A percentile compares a stretch with the other conserved stretches of the same genome.
phyloP scores from a whole-genome alignment of 2,113 vertebrate species.

The Trogon melanurus region DNA sequence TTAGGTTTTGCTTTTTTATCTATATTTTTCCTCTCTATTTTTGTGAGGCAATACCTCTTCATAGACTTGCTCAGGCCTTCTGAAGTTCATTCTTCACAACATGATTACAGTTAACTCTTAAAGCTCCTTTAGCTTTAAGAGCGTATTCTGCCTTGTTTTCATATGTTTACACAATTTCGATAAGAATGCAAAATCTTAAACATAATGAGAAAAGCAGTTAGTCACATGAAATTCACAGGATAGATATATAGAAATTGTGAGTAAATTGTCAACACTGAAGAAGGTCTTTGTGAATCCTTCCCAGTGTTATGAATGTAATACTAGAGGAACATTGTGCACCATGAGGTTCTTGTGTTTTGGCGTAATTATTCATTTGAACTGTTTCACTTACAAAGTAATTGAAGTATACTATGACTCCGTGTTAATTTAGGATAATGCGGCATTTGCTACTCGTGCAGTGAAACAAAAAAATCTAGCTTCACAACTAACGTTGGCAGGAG shows the following conservation, averaged over 20 bases:
- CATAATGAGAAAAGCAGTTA: neutral
- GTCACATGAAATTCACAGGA: neutral
- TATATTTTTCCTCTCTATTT: neutral
- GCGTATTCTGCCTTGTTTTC: neutral
- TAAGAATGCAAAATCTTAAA: neutral
- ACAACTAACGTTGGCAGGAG: neutral
- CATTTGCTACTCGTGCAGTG: neutral
- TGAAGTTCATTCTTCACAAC: neutral
- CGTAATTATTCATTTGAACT: neutral
- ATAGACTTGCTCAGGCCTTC: neutral
- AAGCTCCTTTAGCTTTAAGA: neutral
- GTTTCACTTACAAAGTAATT: neutral
- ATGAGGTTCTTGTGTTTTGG: neutral
- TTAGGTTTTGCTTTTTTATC: neutral
- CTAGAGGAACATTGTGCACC: neutral
- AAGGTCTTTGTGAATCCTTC: neutral
- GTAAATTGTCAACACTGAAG: neutral
- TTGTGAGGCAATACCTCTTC: neutral
- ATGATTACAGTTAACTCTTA: neutral
- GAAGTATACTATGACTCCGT: neutral
- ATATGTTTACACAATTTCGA: neutral
- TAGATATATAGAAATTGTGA: neutral
- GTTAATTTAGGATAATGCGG: neutral
- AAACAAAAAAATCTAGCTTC: neutral
- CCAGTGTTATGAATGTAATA: neutral